Base-by-base conservation (phyloP, 2,113 vertebrate genomes). In the Labrus mixtus region DNA sequence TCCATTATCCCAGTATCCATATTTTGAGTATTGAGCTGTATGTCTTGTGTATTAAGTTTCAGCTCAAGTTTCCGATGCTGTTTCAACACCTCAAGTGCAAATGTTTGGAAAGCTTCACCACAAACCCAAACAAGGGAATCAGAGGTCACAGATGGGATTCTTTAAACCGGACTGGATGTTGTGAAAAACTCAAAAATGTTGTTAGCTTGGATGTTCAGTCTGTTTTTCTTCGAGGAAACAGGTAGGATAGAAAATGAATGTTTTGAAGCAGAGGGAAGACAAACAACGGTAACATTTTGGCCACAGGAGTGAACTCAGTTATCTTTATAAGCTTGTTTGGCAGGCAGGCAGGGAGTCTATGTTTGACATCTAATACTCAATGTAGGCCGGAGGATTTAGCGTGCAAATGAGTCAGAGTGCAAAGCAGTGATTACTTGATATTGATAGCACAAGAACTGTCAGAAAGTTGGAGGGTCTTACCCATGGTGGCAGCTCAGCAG, bases 401-500 rank as follows among this genome's bases (percentile, higher is more conserved):
- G 39, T 58, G 37, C 57, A 25, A 12, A 10, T 0, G n/a, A 65
- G 17, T 39, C 29, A 48, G 33, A 69, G 43, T 4, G 45, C 6
- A 43, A 58, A 23, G 46, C 51, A 36, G 20, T 10, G 19, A 68
- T 5, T 39, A 45, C 41, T 23, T 55, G 19, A 58, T 2, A 17
- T n/a, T 12, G 61, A 58, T 16, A 20, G 37, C 10, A 63, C 6
- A 22, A n/a, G 41, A 37, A 48, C 39, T 73, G 64, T 8, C 36
- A 51, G 22, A 46, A 19, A 4, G 29, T 9, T 36, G 48, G 9
- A 11, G 12, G 79, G 79, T 84, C 97, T 95, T 86, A 98, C 97
- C 97, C 97, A 98, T 1, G 96, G 96, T 4, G 97, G 97, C 88
- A 98, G 93, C 87, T 98, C 96, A 0, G 96, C 85, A 23, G 94